These are phyloP conservation scores for Poeciliopsis turneri DNA, from an alignment of 2,797 vertebrate genomes.

Conservation along the genomic window DNA sequence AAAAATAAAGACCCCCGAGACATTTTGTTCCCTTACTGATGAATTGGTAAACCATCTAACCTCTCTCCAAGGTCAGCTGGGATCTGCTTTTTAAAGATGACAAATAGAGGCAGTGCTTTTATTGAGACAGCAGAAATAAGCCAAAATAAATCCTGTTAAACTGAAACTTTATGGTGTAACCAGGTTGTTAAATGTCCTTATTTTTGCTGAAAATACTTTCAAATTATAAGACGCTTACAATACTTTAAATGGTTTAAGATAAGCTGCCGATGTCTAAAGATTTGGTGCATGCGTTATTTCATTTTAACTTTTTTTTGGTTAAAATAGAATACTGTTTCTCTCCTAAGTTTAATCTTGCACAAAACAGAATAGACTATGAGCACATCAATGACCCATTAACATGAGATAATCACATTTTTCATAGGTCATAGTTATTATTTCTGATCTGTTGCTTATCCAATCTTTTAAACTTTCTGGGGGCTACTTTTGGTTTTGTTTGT, in stretches of 20 bases:
- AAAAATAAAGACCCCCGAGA: not conserved
- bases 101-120: constrained; percentile 19
- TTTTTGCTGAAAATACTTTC: not conserved
- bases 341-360: not conserved
- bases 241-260: not conserved
- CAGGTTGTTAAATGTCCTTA: not conserved
- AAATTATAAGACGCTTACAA: not conserved
- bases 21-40: not conserved
- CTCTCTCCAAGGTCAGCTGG: constrained; percentile 4
- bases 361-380: not conserved
- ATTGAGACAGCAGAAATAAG: constrained; percentile 12
- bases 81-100: constrained; percentile 34
- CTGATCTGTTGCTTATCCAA: not conserved
- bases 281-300: not conserved
- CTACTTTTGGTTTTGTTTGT: not conserved
- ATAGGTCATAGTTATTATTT: not conserved
- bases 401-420: not conserved
- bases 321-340: not conserved
- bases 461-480: constrained; percentile 6
- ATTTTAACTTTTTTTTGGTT: not conserved
- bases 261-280: not conserved
- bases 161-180: not conserved
- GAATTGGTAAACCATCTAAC: not conserved
- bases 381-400: not conserved
- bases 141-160: constrained; percentile 10